A percentile compares a stretch with the other conserved stretches of the same genome.
These are phyloP conservation scores for Drosophila navojoa DNA, from an alignment of 1,140 invertebrate genomes.

Conservation along the genomic window DNA sequence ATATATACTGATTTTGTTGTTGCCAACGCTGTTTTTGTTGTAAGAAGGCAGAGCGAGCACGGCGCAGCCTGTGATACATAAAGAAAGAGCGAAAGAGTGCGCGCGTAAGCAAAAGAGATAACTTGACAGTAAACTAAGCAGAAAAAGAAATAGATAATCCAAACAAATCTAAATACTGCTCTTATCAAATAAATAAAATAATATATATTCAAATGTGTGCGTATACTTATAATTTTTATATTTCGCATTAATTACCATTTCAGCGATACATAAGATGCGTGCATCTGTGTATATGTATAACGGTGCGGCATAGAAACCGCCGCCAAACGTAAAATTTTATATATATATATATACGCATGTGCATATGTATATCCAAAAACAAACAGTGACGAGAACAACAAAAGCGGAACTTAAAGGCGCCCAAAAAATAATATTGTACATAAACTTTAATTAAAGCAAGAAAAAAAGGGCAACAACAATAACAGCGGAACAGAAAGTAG, in stretches of 20 bases:
- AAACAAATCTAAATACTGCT: slow-evolving; percentile 35
- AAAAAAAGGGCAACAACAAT: slow-evolving; percentile 24
- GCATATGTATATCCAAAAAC: slow-evolving; percentile 17
- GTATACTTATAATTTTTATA: slow-evolving; percentile 25
- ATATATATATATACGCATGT: slow-evolving; percentile 24
- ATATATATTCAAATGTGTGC: slow-evolving; percentile 29
- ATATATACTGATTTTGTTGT: slow-evolving; percentile 33
- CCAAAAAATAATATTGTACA: slow-evolving; percentile 65
- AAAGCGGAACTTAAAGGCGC: slow-evolving; percentile 44
- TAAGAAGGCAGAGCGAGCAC: slow-evolving; percentile 42
- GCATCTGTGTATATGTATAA: slow-evolving; percentile 45
- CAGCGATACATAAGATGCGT: slow-evolving; percentile 68
- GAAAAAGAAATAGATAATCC: slow-evolving; percentile 6
- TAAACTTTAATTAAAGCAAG: slow-evolving; percentile 71
- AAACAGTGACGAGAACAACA: slow-evolving; percentile 32
- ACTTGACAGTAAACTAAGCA: slow-evolving; percentile 44
- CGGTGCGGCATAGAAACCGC: slow-evolving; percentile 70
- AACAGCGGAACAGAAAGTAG: slow-evolving; percentile 33
- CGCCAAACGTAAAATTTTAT: slow-evolving; percentile 50
- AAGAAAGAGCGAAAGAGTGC: slow-evolving; percentile 55
- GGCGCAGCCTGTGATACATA: slow-evolving; percentile 71
- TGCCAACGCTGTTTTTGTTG: slow-evolving; percentile 50
- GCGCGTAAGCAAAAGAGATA: slow-evolving; percentile 48
- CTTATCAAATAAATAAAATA: slow-evolving; percentile 34
- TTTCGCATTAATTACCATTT: slow-evolving; percentile 42